Evolutionary conservation across 2,888 invertebrate species (phyloP).

Genomic region (Hemistola chrysoprasaria): DNA sequence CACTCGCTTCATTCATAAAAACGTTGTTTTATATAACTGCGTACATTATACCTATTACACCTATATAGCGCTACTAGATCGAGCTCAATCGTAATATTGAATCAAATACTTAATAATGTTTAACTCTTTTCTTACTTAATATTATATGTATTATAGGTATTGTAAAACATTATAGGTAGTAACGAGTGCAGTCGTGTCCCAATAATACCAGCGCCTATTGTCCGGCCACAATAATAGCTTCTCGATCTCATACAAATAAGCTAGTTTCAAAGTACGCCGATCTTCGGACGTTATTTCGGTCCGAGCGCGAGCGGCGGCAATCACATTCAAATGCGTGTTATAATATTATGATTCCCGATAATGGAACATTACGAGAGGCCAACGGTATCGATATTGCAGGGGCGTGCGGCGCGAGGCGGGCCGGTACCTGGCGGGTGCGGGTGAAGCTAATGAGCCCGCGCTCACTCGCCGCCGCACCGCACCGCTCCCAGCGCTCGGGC

Average conservation of each 20-base stretch:
- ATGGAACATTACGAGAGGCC: constrained; percentile 21
- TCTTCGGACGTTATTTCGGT: constrained; percentile 12
- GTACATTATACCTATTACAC: too few species aligned
- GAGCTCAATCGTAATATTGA: too few species aligned
- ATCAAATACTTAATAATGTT: too few species aligned
- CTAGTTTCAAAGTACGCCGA: constrained; percentile 9
- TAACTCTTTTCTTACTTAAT: too few species aligned
- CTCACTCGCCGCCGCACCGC: constrained; percentile 16
- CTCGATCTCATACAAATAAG: constrained; percentile 6
- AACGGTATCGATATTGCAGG: constrained; percentile 26
- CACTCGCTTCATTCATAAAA: too few species aligned
- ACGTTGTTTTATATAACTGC: too few species aligned
- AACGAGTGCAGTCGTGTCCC: too few species aligned
- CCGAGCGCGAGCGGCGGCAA: constrained; percentile 14
- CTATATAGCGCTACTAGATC: too few species aligned
- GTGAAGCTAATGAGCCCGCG: constrained; percentile 28
- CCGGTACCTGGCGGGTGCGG: constrained; percentile 24
- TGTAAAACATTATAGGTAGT: too few species aligned
- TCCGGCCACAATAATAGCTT: constrained; percentile 10
- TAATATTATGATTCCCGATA: constrained; percentile 23
- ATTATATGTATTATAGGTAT: too few species aligned
- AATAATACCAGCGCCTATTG: too few species aligned
- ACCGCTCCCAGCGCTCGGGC: constrained; percentile 9
- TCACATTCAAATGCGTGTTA: constrained; percentile 26
- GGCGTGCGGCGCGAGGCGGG: constrained; percentile 26